A percentile compares a stretch with the other conserved stretches of the same genome.
These are phyloP conservation scores for Zaprionus camerounensis DNA, from an alignment of 1,140 invertebrate species.

Conservation along the genomic window DNA sequence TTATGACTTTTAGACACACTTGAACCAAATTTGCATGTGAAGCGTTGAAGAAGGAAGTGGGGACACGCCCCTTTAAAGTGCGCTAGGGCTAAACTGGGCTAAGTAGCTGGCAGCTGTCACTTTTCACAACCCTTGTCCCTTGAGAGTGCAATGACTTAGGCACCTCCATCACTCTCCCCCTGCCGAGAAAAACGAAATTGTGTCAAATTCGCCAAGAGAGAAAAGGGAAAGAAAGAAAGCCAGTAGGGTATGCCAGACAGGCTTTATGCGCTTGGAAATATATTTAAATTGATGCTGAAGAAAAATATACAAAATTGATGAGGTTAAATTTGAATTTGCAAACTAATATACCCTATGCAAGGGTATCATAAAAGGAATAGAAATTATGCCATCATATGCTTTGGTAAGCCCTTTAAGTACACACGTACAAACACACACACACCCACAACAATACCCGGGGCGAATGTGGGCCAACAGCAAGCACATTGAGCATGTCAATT, in stretches of 20 bases:
- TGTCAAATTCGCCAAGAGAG: constrained; percentile 58
- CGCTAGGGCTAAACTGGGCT: constrained; percentile 57
- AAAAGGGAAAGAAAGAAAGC: constrained; percentile 5
- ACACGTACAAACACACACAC: not conserved
- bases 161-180: constrained; percentile 1
- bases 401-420: constrained; percentile 59
- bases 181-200: constrained; percentile 48
- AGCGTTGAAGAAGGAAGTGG: not conserved
- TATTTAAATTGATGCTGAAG: not conserved
- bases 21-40: constrained; percentile 46
- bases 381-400: constrained; percentile 63
- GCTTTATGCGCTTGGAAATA: not conserved
- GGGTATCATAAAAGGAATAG: constrained; percentile 21
- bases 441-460: not conserved
- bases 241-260: not conserved
- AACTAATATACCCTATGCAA: not conserved
- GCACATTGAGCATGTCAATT: constrained; percentile 46
- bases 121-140: constrained; percentile 49
- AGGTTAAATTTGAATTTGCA: too few relatives aligned
- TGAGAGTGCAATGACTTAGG: constrained; percentile 68
- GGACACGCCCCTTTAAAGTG: constrained; percentile 25
- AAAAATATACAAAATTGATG: not conserved
- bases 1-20: constrained; percentile 49
- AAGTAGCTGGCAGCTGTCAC: constrained; percentile 65
- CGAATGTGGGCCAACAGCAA: constrained; percentile 64